Conservation (phyloP, 2,113 vertebrate genomes). For the Tyrannus savana region DNA sequence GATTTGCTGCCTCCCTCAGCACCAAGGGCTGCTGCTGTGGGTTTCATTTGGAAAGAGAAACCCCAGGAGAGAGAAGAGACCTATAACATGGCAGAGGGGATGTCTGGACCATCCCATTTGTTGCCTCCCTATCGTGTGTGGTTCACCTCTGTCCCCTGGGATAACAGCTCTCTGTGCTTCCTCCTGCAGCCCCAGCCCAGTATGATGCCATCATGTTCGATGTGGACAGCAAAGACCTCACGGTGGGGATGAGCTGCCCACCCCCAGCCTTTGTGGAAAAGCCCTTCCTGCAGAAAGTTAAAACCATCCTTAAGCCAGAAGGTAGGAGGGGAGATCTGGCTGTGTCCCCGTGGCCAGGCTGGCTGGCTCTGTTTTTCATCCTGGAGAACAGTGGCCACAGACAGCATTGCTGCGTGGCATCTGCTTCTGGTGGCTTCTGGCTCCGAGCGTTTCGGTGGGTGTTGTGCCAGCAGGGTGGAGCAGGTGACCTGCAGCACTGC, state of each 20-base stretch:
- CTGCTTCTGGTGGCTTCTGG: fast-evolving
- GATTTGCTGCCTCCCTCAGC: not conserved
- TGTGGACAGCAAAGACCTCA: constrained; percentile 92
- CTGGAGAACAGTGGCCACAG: fast-evolving
- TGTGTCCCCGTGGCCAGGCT: fast-evolving
- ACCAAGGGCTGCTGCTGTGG: not conserved
- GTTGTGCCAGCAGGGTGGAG: not conserved
- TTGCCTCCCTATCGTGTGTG: fast-evolving
- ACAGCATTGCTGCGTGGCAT: not conserved
- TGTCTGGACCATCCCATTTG: not conserved
- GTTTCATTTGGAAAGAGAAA: not conserved
- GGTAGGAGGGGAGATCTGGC: constrained; percentile 72
- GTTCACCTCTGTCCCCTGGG: not conserved
- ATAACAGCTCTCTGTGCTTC: not conserved
- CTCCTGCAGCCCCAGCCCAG: constrained; percentile 67
- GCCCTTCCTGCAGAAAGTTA: constrained; percentile 84
- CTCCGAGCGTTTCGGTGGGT: not conserved
- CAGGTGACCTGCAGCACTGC: not conserved
- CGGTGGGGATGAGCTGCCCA: constrained; percentile 93
- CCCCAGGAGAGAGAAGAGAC: not conserved
- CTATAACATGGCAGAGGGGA: fast-evolving
- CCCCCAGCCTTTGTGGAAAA: constrained; percentile 90
- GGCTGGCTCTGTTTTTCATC: not conserved
- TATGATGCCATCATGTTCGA: constrained; percentile 93
- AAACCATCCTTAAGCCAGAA: constrained; percentile 79